Conservation (phyloP, 2,113 vertebrate species). For the Orthonyx spaldingii region DNA sequence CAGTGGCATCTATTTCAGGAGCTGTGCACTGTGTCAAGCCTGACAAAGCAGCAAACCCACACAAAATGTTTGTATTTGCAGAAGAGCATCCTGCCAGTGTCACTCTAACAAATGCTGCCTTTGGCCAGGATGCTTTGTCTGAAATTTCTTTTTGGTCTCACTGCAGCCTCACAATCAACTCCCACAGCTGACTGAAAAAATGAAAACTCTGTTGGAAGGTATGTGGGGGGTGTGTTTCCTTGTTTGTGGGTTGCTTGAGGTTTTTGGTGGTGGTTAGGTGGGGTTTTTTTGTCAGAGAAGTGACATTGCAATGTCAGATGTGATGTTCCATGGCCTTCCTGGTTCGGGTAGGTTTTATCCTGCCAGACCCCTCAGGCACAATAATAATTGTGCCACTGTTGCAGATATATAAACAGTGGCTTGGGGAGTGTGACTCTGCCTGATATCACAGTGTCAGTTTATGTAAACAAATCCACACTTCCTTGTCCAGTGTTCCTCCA, state of each 20-base stretch:
- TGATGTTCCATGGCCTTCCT: too few species aligned
- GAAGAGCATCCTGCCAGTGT: not conserved
- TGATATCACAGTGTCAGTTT: not conserved
- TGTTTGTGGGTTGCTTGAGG: not conserved
- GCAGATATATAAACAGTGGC: not conserved
- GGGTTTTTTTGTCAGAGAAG: not conserved
- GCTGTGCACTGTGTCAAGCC: not conserved
- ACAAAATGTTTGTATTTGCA: not conserved
- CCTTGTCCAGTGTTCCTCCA: not conserved
- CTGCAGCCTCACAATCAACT: not conserved
- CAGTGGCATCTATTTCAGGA: not conserved
- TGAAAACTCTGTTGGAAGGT: not conserved
- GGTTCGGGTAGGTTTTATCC: not conserved
- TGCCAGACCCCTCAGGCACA: not conserved
- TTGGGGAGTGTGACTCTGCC: not conserved
- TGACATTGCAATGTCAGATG: not conserved
- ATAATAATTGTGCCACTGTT: rapidly evolving
- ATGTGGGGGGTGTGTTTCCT: not conserved
- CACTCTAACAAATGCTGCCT: rapidly evolving
- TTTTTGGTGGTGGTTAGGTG: not conserved
- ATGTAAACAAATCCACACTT: not conserved
- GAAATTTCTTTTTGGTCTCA: not conserved
- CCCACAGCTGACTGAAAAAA: not conserved
- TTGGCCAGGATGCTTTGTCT: not conserved
- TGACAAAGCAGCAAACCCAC: not conserved